Evolutionary conservation across 2,797 vertebrate genomes (phyloP), one percentile per base, ranked within the genome.

Genomic region (Melanotaenia nigrans): DNA sequence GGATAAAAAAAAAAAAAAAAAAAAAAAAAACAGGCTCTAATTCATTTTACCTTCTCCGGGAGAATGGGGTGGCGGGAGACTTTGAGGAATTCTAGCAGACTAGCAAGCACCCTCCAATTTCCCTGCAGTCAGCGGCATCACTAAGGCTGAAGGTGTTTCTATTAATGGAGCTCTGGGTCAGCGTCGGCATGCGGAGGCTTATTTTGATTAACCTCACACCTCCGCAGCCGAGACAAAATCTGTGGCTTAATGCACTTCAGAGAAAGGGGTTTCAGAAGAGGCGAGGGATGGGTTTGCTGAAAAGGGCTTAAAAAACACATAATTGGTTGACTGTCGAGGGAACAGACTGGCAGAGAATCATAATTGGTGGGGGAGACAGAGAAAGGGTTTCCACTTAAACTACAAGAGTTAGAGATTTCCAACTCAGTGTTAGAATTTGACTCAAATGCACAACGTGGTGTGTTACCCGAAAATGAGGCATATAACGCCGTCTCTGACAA

Each of bases 11-110:
- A 30, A 30, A 28, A 28, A 28, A 28, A 28, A 28, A 28, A 28
- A 28, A 28, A 28, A 28, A 28, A 28, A 28, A 92, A 93, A 89
- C 86, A 87, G 87, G 72, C 82, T 87, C 77, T 92, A 84, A 93
- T 92, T 92, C 83, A 91, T 90, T 91, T 81, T 58, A 56, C 61
- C 78, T 76, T 86, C 85, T 78, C 73, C 65, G 86, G 86, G 82
- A 90, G 77, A 79, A 73, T n/a, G 4, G 61, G 65, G 73, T 61
- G 75, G 75, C 8, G 8, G 77, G 59, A 77, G 73, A 81, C 80
- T 64, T 75, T n/a, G 16, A 85, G 88, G 83, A 72, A 87, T 81
- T 86, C 78, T 70, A 28, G 36, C 36, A 65, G 75, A 83, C n/a
- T 57, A 84, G 81, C 69, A n/a, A 81, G 72, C 63, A 5, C 63